These are phyloP conservation scores for Pseudochirops corinnae DNA, from an alignment of 2,797 vertebrate species.

Conservation along the genomic window DNA sequence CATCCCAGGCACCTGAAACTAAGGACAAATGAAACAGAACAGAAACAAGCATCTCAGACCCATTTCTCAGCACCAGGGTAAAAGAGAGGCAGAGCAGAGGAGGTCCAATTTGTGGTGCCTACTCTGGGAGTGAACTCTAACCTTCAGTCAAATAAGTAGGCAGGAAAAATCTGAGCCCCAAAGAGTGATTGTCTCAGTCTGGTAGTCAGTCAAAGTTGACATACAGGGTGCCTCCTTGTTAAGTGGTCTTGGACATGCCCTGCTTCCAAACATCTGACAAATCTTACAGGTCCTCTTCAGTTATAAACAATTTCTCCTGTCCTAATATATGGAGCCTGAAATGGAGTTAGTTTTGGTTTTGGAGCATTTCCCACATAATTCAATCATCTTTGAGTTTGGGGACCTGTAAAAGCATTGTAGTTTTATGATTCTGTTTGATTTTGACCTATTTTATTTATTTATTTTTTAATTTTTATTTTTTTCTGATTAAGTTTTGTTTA, in stretches of 20 bases:
- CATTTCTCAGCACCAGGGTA: not conserved
- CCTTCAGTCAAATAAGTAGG: not conserved
- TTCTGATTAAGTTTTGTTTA: no score
- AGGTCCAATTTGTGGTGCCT: not conserved
- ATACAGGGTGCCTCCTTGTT: not conserved
- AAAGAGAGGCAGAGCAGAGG: not conserved
- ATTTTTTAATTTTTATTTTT: no score
- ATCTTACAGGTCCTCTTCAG: not conserved
- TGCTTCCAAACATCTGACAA: not conserved
- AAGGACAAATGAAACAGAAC: not conserved
- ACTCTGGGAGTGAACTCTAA: not conserved
- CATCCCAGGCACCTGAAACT: not conserved
- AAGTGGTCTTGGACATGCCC: not conserved
- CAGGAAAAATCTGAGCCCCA: not conserved
- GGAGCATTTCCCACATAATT: not conserved
- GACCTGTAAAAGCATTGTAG: not conserved
- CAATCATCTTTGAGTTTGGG: not conserved
- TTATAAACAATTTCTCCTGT: not conserved
- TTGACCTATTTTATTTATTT: not conserved
- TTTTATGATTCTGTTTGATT: not conserved
- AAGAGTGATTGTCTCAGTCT: not conserved
- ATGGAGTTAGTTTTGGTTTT: not conserved
- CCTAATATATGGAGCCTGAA: not conserved
- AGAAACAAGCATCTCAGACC: not conserved
- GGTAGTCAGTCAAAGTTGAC: not conserved